Evolutionary conservation across 1,140 invertebrate genomes (phyloP), one percentile per base, ranked within the genome.

Genomic region (Maconellicoccus hirsutus): DNA sequence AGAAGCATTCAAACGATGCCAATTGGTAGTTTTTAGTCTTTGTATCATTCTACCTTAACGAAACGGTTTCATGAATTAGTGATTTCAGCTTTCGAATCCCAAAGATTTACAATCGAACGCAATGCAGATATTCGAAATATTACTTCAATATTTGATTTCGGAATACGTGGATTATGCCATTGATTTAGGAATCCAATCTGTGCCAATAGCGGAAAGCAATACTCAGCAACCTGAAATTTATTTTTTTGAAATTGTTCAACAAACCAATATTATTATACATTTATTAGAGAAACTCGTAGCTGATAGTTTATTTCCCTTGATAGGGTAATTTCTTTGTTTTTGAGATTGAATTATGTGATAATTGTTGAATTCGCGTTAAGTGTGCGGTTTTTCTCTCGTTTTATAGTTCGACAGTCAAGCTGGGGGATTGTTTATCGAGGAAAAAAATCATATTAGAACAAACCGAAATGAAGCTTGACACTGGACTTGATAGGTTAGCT

Each of bases 81-180:
- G 42, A 76, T 77, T 84, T 74, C 77, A 89, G 87, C 79, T 98
- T 0, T 98, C 94, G 2, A 88, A 86, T 73, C 82, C 85, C 21
- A 84, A 85, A 52, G 94, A 98, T 71, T 78, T 93, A 22, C 82
- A 93, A 0, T 79, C 79, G 10, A 96, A 97, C 80, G 88, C 93
- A 0, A 82, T 90, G 0, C 87, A 89, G 74, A 86, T 98, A 22
- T 86, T 96, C 75, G 94, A 98, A 73, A 86, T 93, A 27, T 78
- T 98, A 21, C 82, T 96, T 6, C 89, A 94, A 74, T 89, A 90
- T 78, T 79, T 99, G 0, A 86, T 97, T 72, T 86, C 87, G 16
- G 94, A 98, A 76, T 94, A 98, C 78, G 89, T 98, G 0, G 94
- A 98, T 79, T 98, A 98, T 82, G 96, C 95, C 0, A 76, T 98